Evolutionary conservation across 2,888 invertebrate genomes (phyloP), one percentile per base, ranked within the genome.

Genomic region (Prosapia bicincta): DNA sequence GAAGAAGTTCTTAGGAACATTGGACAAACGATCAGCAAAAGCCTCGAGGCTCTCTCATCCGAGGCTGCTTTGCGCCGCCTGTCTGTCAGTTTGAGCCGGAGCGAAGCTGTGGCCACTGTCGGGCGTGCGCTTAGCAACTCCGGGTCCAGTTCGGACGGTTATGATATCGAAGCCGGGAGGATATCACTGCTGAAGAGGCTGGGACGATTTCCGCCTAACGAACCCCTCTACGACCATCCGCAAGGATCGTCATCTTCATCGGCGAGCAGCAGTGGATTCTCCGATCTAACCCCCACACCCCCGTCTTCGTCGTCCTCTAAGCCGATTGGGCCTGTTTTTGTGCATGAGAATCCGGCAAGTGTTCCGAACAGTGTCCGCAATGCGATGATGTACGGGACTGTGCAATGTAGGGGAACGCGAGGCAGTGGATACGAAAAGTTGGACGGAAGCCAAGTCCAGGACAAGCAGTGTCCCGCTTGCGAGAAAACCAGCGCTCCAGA

Each of bases 31-130:
- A 84, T 86, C 32, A 80, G 82, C 30, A 66, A 81, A 15, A 85
- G 84, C 74, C 79, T 85, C 26, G 84, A 85, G 69, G 80, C 81
- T 10, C 78, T 85, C 71, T 83, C 82, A 15, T 84, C 85, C 1
- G 86, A 86, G 77, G 85, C 86, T 67, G 86, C 85, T 75, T 84
- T 86, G 83, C 82, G 83, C 66, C 83, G 83, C 77, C 79, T 86
- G 32, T 85, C 85, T 73, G 79, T 85, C 43, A 85, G 84, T 79
- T 79, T 86, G 78, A 84, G 84, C 74, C 85, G 85, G 76, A 84
- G 83, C 71, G 83, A 83, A 68, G 84, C 83, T 72, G 82, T 85
- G 25, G 84, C 83, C 77, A 84, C 84, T 9, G 84, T 85, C 7
- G 76, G 85, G 15, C 82, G 84, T 72, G 85, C 85, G 2, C 83